phyloP scores from a whole-genome alignment of 2,888 invertebrate species.

The Idaea aversata region DNA sequence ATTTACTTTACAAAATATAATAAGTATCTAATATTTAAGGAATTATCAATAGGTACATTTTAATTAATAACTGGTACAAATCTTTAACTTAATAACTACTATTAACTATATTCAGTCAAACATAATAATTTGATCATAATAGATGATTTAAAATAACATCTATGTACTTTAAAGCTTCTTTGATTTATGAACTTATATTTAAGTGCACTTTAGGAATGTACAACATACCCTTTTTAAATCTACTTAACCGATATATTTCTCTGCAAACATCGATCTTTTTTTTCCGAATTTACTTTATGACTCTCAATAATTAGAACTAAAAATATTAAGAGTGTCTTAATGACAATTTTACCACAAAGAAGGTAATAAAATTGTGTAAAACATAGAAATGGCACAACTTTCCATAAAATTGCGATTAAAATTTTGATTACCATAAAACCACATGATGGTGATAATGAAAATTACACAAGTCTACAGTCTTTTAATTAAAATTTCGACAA shows the following conservation, averaged over 20 bases:
- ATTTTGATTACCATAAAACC: neutral
- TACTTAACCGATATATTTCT: neutral
- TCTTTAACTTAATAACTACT: constrained; percentile 28
- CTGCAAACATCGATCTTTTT: neutral
- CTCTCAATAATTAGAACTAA: neutral
- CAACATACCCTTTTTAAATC: neutral
- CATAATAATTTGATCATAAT: constrained; percentile 37
- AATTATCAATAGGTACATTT: neutral
- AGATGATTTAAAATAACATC: constrained; percentile 34
- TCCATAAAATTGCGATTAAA: constrained; percentile 18
- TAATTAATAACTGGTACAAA: neutral
- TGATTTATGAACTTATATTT: constrained; percentile 57
- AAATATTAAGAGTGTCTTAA: neutral
- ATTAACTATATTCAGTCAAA: constrained; percentile 46
- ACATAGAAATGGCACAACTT: constrained; percentile 8
- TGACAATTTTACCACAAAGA: constrained; percentile 15
- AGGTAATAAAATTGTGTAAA: constrained; percentile 15
- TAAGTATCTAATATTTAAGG: neutral
- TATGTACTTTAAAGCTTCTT: constrained; percentile 73
- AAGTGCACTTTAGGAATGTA: constrained; percentile 46
- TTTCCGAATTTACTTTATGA: neutral
- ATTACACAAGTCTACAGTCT: neutral
- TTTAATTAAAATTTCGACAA: neutral
- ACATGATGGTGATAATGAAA: neutral
- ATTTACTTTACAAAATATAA: constrained; percentile 8